Percentiles rank a stretch among this genome's conserved stretches.
Evolutionary conservation across 2,888 invertebrate species (phyloP).

Genomic region (Bembecia ichneumoniformis): DNA sequence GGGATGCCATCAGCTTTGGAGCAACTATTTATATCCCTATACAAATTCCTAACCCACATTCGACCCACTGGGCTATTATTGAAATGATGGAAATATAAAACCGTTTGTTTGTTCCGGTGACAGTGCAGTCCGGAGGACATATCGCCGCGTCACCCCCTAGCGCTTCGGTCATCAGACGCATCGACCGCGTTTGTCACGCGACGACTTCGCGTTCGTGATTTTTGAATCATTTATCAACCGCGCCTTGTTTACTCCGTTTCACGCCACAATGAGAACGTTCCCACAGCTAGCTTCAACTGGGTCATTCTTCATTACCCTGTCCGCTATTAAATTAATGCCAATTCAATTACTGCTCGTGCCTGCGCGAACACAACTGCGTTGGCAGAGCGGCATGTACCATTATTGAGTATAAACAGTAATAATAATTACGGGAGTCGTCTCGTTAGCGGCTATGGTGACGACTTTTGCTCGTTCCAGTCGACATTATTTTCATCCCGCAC

Average conservation of each 20-base stretch:
- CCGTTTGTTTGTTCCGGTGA: too few relatives aligned
- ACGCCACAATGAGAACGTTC: constrained; percentile 26
- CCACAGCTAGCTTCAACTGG: constrained; percentile 16
- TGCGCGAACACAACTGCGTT: constrained; percentile 20
- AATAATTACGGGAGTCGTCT: background rate
- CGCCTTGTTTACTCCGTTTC: constrained; percentile 28
- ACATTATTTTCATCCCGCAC: too few relatives aligned
- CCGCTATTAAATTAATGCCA: constrained; percentile 3
- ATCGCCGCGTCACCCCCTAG: too few relatives aligned
- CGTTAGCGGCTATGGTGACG: background rate
- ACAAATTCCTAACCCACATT: too few relatives aligned
- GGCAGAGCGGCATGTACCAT: constrained; percentile 18
- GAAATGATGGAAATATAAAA: too few relatives aligned
- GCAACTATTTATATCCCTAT: too few relatives aligned
- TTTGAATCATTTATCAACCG: constrained; percentile 39
- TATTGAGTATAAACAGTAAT: constrained; percentile 24
- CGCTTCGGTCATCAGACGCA: too few relatives aligned
- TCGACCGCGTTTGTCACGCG: constrained; percentile 4
- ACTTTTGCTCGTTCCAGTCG: background rate
- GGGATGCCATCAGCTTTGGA: too few relatives aligned
- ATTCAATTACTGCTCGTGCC: background rate
- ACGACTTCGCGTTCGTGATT: constrained; percentile 18
- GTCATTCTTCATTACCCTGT: constrained; percentile 30
- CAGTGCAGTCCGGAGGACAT: too few relatives aligned
- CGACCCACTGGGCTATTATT: too few relatives aligned